These are phyloP conservation scores for Bufo bufo DNA, from an alignment of 2,113 vertebrate genomes.

Conservation along the genomic window DNA sequence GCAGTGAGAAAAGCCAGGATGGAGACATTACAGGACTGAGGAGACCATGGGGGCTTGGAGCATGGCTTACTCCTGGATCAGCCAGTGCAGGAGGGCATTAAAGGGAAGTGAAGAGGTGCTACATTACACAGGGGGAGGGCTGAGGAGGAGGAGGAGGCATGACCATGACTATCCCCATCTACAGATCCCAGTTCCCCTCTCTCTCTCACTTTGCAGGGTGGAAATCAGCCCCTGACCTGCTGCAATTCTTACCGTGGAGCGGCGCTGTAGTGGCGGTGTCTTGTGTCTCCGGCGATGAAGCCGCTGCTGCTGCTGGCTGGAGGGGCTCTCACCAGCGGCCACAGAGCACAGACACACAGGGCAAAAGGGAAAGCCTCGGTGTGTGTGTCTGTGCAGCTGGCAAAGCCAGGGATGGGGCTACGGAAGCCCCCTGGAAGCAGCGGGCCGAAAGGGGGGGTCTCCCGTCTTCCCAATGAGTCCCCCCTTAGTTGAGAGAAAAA, in stretches of 20 bases:
- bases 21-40: constrained; percentile 6
- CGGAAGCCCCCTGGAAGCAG: not conserved
- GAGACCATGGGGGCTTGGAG: constrained; percentile 18
- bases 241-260: constrained; percentile 21
- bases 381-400: constrained; percentile 48
- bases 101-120: constrained; percentile 19
- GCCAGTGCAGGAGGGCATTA: constrained; percentile 24
- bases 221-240: constrained; percentile 50
- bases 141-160: constrained; percentile 23
- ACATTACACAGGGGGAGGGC: constrained; percentile 33
- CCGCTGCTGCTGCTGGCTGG: constrained; percentile 48
- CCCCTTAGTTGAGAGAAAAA: constrained; percentile 47
- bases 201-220: constrained; percentile 29
- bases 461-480: constrained; percentile 4
- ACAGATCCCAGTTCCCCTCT: not conserved
- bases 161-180: constrained; percentile 3
- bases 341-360: constrained; percentile 54
- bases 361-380: constrained; percentile 45
- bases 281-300: constrained; percentile 25
- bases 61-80: not conserved
- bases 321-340: constrained; percentile 45
- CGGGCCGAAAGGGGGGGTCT: not conserved
- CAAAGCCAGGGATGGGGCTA: constrained; percentile 20
- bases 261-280: constrained; percentile 24
- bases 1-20: not conserved